Evolutionary conservation across 2,888 invertebrate genomes (phyloP).

Genomic region (Esperia sulphurella): DNA sequence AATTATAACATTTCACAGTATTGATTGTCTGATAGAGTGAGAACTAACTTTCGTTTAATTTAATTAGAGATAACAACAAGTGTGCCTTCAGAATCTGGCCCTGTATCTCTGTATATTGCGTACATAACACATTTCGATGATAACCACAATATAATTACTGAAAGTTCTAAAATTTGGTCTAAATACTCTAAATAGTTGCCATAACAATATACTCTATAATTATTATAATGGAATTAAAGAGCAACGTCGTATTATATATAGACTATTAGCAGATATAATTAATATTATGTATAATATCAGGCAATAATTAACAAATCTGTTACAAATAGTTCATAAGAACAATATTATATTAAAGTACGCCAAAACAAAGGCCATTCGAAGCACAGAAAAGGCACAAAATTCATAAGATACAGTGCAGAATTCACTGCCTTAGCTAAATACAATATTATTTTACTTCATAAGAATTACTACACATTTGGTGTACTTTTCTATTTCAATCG

Average conservation of each 20-base stretch:
- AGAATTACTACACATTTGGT: slow-evolving; percentile 4
- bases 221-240: slow-evolving; percentile 1
- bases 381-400: slow-evolving; percentile 72
- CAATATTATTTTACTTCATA: slow-evolving; percentile 5
- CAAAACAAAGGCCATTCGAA: slow-evolving; percentile 56
- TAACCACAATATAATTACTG: too few species aligned
- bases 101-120: too few species aligned
- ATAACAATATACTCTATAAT: background rate
- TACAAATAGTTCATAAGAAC: slow-evolving; percentile 21
- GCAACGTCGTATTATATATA: slow-evolving; percentile 8
- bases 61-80: too few species aligned
- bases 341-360: slow-evolving; percentile 24
- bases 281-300: slow-evolving; percentile 1
- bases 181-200: too few species aligned
- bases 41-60: too few species aligned
- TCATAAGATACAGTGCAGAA: slow-evolving; percentile 70
- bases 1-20: too few species aligned
- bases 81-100: too few species aligned
- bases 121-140: too few species aligned
- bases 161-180: too few species aligned
- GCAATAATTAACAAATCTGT: slow-evolving; percentile 3
- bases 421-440: slow-evolving; percentile 28
- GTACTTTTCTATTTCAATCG: background rate
- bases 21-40: too few species aligned
- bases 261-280: slow-evolving; percentile 7